Evolutionary conservation across 2,113 vertebrate genomes (phyloP), one percentile per base, ranked within the genome.

Genomic region (Pygoscelis adeliae): DNA sequence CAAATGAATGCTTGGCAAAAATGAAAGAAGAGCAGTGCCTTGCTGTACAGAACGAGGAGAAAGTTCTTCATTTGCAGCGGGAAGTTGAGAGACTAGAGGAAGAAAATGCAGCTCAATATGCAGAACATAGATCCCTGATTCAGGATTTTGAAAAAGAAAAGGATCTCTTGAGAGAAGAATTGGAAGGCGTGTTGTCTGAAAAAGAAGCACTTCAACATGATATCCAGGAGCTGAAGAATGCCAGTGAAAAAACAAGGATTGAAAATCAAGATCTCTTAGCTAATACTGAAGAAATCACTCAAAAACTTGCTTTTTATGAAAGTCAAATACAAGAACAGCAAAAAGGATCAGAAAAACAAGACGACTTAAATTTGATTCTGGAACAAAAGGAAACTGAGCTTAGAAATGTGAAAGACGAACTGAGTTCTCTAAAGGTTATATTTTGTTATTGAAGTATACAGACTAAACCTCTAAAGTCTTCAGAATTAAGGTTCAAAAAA

Each of bases 401-500:
- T 59, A 98, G 97, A 83, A 98, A 98, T 88, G 59, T 99, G 76
- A 98, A 95, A 98, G 97, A 96, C n/a, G 98, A 99, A 90, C 93
- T 99, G 62, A 93, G 90, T 87, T 90, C 97, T 92, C 92, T 99
- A 90, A 99, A 99, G 99, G 99, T 99, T 90, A 98, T 98, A 97
- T 93, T 97, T 96, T 97, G 93, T 98, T 95, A 96, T 97, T 97
- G 95, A 97, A 94, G 83, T 97, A 96, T 96, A 95, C 94, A 95
- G 90, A 97, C 95, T 97, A 96, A 97, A 96, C 83, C 87, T 96
- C 92, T 94, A 97, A 97, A 92, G 90, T 82, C 90, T 97, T 94
- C 96, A 96, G 77, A 97, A 95, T 90, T 89, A 96, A 97, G 95
- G 87, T 96, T 94, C 87, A 95, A 92, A 97, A 86, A 88, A 87